phyloP scores from a whole-genome alignment of 1,140 invertebrate genomes.

The Hirudo medicinalis region DNA sequence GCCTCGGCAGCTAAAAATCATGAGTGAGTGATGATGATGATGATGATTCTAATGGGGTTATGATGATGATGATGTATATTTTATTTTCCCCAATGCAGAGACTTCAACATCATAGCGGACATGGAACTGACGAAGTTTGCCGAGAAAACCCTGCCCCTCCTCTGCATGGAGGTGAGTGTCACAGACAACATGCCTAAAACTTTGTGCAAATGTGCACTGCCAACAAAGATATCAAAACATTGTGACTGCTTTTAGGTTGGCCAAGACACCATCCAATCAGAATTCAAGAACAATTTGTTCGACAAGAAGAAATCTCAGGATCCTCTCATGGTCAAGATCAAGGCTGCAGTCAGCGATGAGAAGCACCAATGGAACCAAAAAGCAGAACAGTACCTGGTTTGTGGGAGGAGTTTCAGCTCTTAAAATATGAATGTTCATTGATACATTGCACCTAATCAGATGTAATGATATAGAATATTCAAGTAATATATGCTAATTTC shows the following conservation, averaged over 20 bases:
- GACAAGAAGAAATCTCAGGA: slow-evolving; percentile 52
- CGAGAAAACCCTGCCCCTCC: slow-evolving; percentile 67
- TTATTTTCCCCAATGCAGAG: slow-evolving; percentile 45
- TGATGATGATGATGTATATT: slow-evolving; percentile 2
- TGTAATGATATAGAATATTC: slow-evolving; percentile 20
- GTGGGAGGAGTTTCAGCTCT: no score
- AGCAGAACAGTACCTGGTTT: slow-evolving; percentile 48
- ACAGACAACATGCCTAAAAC: no score
- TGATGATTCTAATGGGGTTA: background rate
- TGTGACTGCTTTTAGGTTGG: slow-evolving; percentile 47
- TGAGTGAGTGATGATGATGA: slow-evolving; percentile 18
- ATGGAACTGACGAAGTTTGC: slow-evolving; percentile 93
- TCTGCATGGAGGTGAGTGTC: slow-evolving; percentile 56
- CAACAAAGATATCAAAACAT: no score
- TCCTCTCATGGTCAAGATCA: slow-evolving; percentile 76
- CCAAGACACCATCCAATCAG: slow-evolving; percentile 67
- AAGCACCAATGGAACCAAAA: slow-evolving; percentile 88
- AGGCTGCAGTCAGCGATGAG: slow-evolving; percentile 65
- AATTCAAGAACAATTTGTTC: slow-evolving; percentile 68
- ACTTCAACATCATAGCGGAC: slow-evolving; percentile 90
- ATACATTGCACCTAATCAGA: no score
- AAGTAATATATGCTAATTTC: background rate
- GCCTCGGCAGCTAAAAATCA: slow-evolving; percentile 63
- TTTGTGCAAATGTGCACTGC: background rate
- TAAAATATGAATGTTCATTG: no score